Evolutionary conservation across 64 coral and sea anemone genomes (phyloP).

Genomic region (Montipora cactus): DNA sequence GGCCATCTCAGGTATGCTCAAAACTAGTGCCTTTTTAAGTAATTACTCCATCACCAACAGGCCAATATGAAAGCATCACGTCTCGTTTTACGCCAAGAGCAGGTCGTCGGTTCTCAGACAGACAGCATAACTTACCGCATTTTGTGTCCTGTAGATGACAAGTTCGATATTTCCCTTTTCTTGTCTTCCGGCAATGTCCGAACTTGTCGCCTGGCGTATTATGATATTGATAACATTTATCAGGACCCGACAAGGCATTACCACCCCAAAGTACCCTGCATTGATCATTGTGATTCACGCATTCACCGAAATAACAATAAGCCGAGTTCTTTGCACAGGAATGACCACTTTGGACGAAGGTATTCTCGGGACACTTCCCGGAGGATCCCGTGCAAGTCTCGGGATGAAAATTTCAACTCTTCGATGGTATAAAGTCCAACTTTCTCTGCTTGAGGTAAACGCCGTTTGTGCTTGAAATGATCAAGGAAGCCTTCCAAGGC

Average conservation of each 20-base stretch:
- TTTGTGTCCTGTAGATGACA: slow-evolving; percentile 1
- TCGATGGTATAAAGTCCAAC: slow-evolving; percentile 48
- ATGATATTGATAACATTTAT: slow-evolving; percentile 33
- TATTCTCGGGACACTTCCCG: slow-evolving; percentile 49
- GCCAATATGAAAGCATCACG: slow-evolving; percentile 18
- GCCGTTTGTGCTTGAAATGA: slow-evolving; percentile 11
- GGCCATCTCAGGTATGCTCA: slow-evolving; percentile 10
- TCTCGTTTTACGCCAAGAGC: slow-evolving; percentile 11
- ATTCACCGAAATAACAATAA: slow-evolving; percentile 59
- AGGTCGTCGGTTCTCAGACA: background rate
- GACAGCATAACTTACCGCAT: slow-evolving; percentile 40
- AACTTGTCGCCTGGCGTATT: slow-evolving; percentile 33
- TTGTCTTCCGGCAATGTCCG: slow-evolving; percentile 54
- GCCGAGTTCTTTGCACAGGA: slow-evolving; percentile 44
- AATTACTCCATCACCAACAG: background rate
- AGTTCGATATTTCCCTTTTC: slow-evolving; percentile 34
- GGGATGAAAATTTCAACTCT: slow-evolving; percentile 15
- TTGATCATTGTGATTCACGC: slow-evolving; percentile 54
- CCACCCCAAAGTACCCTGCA: slow-evolving; percentile 60
- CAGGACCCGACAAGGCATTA: slow-evolving; percentile 55
- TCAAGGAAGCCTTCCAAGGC: slow-evolving; percentile 30
- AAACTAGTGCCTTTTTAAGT: slow-evolving; percentile 24
- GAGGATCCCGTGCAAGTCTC: slow-evolving; percentile 38
- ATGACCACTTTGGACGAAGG: slow-evolving; percentile 43
- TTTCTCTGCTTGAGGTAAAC: slow-evolving; percentile 49